These are phyloP conservation scores for Augiades crinisus DNA, from an alignment of 2,888 invertebrate species.

Conservation along the genomic window DNA sequence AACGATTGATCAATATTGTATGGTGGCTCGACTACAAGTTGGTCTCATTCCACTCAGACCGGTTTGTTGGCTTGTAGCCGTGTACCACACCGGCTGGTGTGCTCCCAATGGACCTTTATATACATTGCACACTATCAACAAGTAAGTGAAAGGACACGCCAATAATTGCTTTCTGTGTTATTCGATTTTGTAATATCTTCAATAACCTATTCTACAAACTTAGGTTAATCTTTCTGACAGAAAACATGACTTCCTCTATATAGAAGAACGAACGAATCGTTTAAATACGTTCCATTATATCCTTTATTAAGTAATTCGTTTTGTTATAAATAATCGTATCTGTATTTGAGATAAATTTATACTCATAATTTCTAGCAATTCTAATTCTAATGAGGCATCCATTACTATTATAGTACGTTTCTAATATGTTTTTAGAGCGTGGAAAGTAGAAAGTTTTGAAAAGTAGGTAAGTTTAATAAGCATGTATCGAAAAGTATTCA, in stretches of 20 bases:
- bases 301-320: background rate
- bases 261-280: background rate
- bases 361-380: slow-evolving; percentile 44
- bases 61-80: slow-evolving; percentile 48
- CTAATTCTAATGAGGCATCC: slow-evolving; percentile 60
- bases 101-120: slow-evolving; percentile 58
- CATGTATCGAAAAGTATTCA: slow-evolving; percentile 59
- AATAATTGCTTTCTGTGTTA: slow-evolving; percentile 71
- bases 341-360: slow-evolving; percentile 18
- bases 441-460: slow-evolving; percentile 78
- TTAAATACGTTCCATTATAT: background rate
- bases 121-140: slow-evolving; percentile 48
- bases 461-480: slow-evolving; percentile 68
- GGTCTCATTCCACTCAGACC: slow-evolving; percentile 71
- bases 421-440: slow-evolving; percentile 79
- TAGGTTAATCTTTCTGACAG: slow-evolving; percentile 9
- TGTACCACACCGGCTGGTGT: slow-evolving; percentile 63
- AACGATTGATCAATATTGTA: slow-evolving; percentile 76
- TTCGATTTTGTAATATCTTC: slow-evolving; percentile 59
- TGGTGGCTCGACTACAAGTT: slow-evolving; percentile 69
- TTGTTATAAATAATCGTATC: background rate
- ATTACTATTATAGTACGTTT: slow-evolving; percentile 70
- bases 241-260: slow-evolving; percentile 4
- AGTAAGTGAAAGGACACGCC: slow-evolving; percentile 76
- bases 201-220: slow-evolving; percentile 12